Evolutionary conservation across 2,888 invertebrate species (phyloP), one percentile per base, ranked within the genome.

Genomic region (Dolomedes plantarius): DNA sequence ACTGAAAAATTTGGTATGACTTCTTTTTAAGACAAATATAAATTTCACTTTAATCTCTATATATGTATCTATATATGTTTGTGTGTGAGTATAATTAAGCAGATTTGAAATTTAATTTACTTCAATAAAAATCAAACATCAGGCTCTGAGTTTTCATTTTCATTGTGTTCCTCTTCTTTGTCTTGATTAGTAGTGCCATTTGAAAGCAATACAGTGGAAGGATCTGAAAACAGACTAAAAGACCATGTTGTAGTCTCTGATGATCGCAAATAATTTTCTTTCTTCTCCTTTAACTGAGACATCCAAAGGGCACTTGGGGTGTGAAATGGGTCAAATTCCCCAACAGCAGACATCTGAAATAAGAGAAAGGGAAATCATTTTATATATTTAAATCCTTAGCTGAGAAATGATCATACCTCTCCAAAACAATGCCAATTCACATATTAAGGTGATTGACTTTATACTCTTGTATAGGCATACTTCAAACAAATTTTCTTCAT

Each of bases 181-280:
- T 29, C 19, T 19, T 67, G 32, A 75, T 76, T 50, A 27, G 72
- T 62, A 28, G 67, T 36, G 28, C 29, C 28, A 39, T 77, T 77
- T 39, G 77, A n/a, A 1, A 31, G 28, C 27, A 67, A 36, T 71
- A 28, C 73, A 64, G 68, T 75, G 36, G 77, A 68, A 41, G 79
- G 72, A 46, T 86, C 72, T 13, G 86, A 86, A 76, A 86, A 86
- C 32, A 86, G 67, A 67, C 86, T 86, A 67, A 86, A 86, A 72
- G 79, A 76, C 86, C 80, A 86, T 72, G 80, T 67, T 23, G 31
- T 75, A 36, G 80, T 56, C 27, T 67, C 64, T 50, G 80, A 64
- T 16, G 86, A 50, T 7, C 67, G 36, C 23, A 56, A 29, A 56
- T 69, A 72, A 56, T 69, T 71, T 72, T 80, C 72, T n/a, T 76